Evolutionary conservation across 2,113 vertebrate genomes (phyloP), one percentile per base, ranked within the genome.

Genomic region (Egretta garzetta): DNA sequence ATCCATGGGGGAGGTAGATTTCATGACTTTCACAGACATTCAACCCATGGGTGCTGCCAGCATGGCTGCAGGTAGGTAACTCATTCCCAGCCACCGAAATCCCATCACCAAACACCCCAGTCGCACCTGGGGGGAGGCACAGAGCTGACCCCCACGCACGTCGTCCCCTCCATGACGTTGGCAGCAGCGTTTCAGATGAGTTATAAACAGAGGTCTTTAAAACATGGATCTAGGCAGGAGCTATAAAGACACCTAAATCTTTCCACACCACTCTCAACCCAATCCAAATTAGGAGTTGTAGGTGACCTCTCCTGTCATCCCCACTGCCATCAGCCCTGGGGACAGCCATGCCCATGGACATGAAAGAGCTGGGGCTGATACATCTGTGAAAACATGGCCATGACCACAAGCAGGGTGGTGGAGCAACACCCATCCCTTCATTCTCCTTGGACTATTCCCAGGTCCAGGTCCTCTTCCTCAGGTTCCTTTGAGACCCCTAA

Each of bases 21-120:
- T 37, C 26, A 19, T 1, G 21, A 21, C 67, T 33, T 43, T 4
- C 80, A 73, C 17, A 62, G 30, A 6, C 41, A 27, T 32, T 35
- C 30, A 32, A 5, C 5, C 6, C 19, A 18, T 1, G 26, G 20
- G 63, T 21, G 23, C 47, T 76, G 67, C 43, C 76, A 50, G 63
- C 45, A 77, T 1, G 0, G 50, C 56, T 75, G 60, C 28, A 75
- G 43, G 37, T 18, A 30, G 6, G 30, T 10, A 66, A 37, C 45
- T 56, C 59, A 43, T 16, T 49, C 22, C 55, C 3, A 5, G 47
- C 14, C 68, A 53, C 27, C 3, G 8, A 63, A 68, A 37, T 1
- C 30, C 28, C 6, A 13, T 5, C 39, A 35, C 11, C 3, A 0
- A 59, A 22, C 30, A 41, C 8, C 8, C 12, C 4, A 0, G 58